Conservation (phyloP, 2,888 invertebrate genomes). For the Nemotelus nigrinus region DNA sequence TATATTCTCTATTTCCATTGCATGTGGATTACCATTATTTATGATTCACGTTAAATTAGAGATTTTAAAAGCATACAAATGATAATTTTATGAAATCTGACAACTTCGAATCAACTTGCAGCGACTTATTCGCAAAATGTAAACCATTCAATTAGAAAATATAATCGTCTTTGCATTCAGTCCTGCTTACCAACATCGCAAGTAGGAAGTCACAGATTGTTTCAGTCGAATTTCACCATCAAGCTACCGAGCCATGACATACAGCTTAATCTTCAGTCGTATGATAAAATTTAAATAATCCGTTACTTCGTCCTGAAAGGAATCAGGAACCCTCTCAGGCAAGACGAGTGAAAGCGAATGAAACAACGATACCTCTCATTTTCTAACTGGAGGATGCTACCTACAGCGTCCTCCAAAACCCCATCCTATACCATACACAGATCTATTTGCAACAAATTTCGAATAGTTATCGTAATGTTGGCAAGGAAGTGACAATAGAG, state of each 20-base stretch:
- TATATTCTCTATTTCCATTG: no score
- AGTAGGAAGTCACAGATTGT: no score
- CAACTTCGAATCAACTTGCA: neutral
- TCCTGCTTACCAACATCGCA: no score
- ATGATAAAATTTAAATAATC: neutral
- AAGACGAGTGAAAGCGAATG: neutral
- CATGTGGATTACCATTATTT: no score
- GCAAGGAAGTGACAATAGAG: constrained; percentile 12
- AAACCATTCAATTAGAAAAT: constrained; percentile 9
- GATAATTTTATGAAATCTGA: neutral
- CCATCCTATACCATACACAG: neutral
- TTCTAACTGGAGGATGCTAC: no score
- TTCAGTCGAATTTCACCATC: no score
- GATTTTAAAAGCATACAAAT: no score
- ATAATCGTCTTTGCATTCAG: constrained; percentile 13
- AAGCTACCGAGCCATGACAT: no score
- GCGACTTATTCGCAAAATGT: constrained; percentile 24
- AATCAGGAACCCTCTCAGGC: no score
- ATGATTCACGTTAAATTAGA: no score
- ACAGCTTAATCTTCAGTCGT: no score
- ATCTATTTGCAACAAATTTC: constrained; percentile 4
- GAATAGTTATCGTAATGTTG: neutral
- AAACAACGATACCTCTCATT: neutral
- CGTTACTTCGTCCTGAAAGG: neutral
- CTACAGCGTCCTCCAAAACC: no score